Conservation (phyloP, 2,113 vertebrate genomes). For the Otis tarda region DNA sequence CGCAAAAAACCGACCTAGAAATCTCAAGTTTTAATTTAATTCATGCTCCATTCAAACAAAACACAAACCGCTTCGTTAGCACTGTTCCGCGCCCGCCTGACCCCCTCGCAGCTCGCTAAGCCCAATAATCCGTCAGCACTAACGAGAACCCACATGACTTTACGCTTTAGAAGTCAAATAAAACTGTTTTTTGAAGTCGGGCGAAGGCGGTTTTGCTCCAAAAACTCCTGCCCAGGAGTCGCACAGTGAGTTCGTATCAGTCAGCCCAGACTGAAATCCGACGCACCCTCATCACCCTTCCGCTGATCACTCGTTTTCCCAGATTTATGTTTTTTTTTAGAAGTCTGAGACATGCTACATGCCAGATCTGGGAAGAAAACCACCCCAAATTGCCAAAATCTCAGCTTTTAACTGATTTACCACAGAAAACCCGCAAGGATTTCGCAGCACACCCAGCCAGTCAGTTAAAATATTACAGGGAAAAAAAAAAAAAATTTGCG, state of each 20-base stretch:
- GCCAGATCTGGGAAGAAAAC: neutral
- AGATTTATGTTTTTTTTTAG: neutral
- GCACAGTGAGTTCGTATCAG: fast-evolving
- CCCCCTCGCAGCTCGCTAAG: neutral
- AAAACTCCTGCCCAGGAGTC: no score
- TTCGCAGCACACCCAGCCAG: fast-evolving
- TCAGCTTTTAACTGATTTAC: neutral
- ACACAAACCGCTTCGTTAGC: neutral
- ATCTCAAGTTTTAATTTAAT: neutral
- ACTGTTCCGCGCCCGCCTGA: neutral
- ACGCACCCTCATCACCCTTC: fast-evolving
- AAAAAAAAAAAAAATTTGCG: neutral
- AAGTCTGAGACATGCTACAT: fast-evolving
- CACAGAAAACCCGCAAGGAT: fast-evolving
- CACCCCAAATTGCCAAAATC: neutral
- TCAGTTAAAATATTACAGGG: fast-evolving
- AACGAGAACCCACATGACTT: neutral
- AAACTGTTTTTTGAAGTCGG: fast-evolving
- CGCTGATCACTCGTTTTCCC: no score
- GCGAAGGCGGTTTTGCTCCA: fast-evolving
- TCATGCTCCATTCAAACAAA: neutral
- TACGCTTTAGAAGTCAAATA: neutral
- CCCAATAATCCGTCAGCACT: neutral
- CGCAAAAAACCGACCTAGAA: neutral
- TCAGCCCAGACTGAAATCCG: fast-evolving